Base-by-base conservation (phyloP, 35 echinoderm and acorn worm species). In the Ophiothrix spiculata region DNA sequence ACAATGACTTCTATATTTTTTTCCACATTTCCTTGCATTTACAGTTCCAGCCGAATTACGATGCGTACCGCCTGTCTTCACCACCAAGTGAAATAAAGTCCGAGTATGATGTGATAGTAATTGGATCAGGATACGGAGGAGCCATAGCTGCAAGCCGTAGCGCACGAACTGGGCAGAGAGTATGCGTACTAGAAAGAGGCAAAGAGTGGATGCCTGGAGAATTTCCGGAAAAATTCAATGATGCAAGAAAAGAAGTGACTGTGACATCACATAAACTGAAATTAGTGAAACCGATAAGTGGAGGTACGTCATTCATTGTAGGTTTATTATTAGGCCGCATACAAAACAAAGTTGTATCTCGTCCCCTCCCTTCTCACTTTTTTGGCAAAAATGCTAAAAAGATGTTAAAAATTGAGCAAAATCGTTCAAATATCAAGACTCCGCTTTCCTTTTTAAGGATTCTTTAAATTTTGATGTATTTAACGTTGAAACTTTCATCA, bases 161-260 rank as follows among this genome's bases (percentile, higher is more conserved):
- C 36, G 85, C 91, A 25, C 40, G 91, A 29, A 81, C 91, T 34
- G 91, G 91, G 25, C 85, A 93, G 79, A 80, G 42, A 32, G 91
- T 93, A 1, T 93, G 91, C 76, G 76, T 93, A 0, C 81, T 93
- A 10, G 91, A 93, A 41, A 88, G 75, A 64, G 91, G 91, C 8
- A 93, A 93, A 42, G 91, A 93, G 38, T 93, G 91, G 91, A 80
- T 87, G 33, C 91, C 91, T 19, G 91, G 91, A 31, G 91, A 93
- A 31, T 93, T 93, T 40, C 91, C 91, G 15, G 91, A 93, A 31
- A 86, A 82, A 25, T 69, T 69, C 25, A 6, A 12, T 28, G 60
- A 69, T 69, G 60, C 10, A 12, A n/a, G 60, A 69, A 69, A 69
- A 69, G 60, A 69, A 69, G 60, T 69, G 17, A 2, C 60, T 69